A percentile compares a stretch with the other conserved stretches of the same genome.
These are phyloP conservation scores for Ciconia boyciana DNA, from an alignment of 2,113 vertebrate genomes.

Conservation along the genomic window DNA sequence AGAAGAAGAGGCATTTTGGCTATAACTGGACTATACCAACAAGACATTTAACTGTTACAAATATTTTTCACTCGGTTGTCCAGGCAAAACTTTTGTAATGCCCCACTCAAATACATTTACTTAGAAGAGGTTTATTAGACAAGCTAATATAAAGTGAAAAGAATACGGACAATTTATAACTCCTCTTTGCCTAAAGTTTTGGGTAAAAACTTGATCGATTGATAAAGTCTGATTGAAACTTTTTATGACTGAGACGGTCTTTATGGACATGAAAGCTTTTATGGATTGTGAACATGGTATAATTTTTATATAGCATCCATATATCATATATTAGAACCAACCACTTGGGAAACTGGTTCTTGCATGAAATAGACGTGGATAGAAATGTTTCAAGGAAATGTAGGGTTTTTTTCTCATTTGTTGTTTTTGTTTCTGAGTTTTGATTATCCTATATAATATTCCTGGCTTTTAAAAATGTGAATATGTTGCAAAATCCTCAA, in stretches of 20 bases:
- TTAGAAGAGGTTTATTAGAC: background rate
- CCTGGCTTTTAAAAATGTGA: background rate
- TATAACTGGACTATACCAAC: background rate
- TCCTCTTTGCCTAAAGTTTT: background rate
- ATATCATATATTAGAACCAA: background rate
- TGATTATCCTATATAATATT: background rate
- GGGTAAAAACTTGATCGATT: background rate
- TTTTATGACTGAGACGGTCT: background rate
- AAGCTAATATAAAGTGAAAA: background rate
- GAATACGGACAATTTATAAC: background rate
- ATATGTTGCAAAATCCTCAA: background rate
- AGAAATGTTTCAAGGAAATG: background rate
- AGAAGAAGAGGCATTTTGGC: background rate
- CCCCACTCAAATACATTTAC: background rate
- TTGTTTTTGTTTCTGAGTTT: background rate
- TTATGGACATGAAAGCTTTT: background rate
- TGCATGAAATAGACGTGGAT: background rate
- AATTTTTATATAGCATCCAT: background rate
- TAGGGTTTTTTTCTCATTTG: background rate
- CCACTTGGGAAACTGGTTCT: background rate
- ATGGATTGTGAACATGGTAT: background rate
- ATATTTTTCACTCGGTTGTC: background rate
- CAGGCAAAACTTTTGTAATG: background rate
- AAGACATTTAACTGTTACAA: background rate
- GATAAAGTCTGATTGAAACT: background rate